A percentile compares a stretch with the other conserved stretches of the same genome.
These are phyloP conservation scores for Brachyhypopomus occidentalis DNA, from an alignment of 2,113 vertebrate genomes.

Conservation along the genomic window DNA sequence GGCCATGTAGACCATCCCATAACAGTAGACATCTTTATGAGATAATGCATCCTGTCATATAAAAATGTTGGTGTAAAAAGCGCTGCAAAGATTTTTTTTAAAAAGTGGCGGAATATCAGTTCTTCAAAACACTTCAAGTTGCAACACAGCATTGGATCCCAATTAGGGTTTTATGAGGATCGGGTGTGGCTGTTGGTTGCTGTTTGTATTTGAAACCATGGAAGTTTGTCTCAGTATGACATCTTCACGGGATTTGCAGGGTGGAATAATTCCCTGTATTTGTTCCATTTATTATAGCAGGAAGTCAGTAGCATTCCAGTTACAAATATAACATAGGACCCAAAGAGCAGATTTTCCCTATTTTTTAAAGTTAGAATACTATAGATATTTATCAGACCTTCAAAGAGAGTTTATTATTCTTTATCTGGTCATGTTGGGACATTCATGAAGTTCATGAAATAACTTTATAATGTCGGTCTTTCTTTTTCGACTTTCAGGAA, in stretches of 20 bases:
- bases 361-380: neutral
- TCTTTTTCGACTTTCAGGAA: constrained; percentile 61
- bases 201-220: neutral
- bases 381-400: neutral
- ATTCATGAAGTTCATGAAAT: neutral
- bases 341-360: neutral
- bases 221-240: neutral
- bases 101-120: neutral
- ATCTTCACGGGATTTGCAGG: neutral
- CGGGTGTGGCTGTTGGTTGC: neutral
- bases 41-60: neutral
- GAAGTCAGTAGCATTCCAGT: neutral
- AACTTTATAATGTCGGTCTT: neutral
- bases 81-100: neutral
- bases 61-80: neutral
- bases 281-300: neutral
- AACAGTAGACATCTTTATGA: constrained; percentile 8
- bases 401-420: neutral
- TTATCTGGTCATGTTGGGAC: neutral
- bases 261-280: neutral
- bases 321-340: neutral
- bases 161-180: neutral
- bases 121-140: neutral
- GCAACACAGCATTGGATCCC: neutral
- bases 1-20: constrained; percentile 57